A percentile compares a stretch with the other conserved stretches of the same genome.
Conservation (phyloP, 2,113 vertebrate genomes). For the Ophthalmolycus amberensis region DNA sequence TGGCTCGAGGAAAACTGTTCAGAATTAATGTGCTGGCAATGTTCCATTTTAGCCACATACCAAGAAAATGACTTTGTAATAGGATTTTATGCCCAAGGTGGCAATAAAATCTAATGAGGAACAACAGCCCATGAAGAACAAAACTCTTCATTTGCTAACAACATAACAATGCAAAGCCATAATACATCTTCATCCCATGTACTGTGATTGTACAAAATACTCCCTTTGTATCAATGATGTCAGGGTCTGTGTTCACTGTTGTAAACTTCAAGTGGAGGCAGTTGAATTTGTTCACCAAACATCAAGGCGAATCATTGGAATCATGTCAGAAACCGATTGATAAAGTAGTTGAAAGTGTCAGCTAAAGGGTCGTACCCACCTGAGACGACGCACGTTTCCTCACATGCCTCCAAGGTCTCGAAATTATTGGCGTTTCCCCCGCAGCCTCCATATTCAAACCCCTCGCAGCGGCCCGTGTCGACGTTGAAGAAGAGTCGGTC, state of each 20-base stretch:
- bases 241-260: background rate
- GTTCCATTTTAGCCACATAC: constrained; percentile 41
- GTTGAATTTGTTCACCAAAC: background rate
- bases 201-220: background rate
- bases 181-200: background rate
- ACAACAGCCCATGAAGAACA: constrained; percentile 35
- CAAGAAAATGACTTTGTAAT: constrained; percentile 60
- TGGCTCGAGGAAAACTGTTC: constrained; percentile 48
- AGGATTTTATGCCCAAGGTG: constrained; percentile 60
- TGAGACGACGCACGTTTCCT: constrained; percentile 83
- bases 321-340: background rate
- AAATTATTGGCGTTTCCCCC: constrained; percentile 93
- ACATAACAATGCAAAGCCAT: constrained; percentile 13
- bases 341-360: background rate
- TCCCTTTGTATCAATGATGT: background rate
- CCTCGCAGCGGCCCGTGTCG: constrained; percentile 83
- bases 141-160: constrained; percentile 40
- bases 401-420: constrained; percentile 83
- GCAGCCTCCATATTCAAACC: constrained; percentile 93
- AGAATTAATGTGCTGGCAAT: constrained; percentile 61
- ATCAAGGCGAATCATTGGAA: background rate
- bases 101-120: constrained; percentile 60
- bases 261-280: background rate
- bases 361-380: constrained; percentile 64
- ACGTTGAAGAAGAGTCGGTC: constrained; percentile 87